Base-by-base conservation (phyloP, 2,888 invertebrate species). In the Chironomus tentans region DNA sequence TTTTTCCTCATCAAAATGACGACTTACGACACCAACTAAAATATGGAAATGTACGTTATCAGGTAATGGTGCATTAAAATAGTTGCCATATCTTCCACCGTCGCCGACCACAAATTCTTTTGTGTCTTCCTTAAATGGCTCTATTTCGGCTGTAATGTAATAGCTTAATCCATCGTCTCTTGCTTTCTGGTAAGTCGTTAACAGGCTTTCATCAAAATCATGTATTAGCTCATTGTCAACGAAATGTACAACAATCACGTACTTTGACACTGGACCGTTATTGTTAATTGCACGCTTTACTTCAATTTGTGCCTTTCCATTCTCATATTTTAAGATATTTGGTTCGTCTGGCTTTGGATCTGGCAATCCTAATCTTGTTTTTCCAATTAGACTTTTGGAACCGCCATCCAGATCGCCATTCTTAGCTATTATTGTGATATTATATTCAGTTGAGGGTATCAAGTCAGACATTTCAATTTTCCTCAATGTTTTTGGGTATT, bases 71-170 rank as follows among this genome's bases (percentile, higher is more conserved):
- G 89, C 90, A 85, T 96, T 96, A 78, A 87, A 89, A 81, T 89
- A 94, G 0, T 88, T 88, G 78, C 92, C 91, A 81, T 94, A 92
- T 3, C 84, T 87, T 77, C 85, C 86, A 10, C 88, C 88, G 83
- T 95, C 92, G 4, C 96, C 96, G 68, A 96, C 88, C 0, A 87
- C 85, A 82, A 96, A 96, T 74, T 87, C 86, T 79, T 87, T 86
- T 65, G 88, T 84, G 10, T 89, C 87, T 77, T 89, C 87, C 82
- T 85, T 79, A 56, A 80, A 80, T 70, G 76, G 50, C 76, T 88
- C 87, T 77, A 96, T 83, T 82, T 94, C 92, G 0, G 93, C 95
- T 5, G 94, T 87, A 46, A 95, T 90, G 81, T 96, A 96, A 82
- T 93, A 95, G 2, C 90, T 89, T 4, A 90, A 82, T 0, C 90